These are phyloP conservation scores for Agapostemon virescens DNA, from an alignment of 2,888 invertebrate species.

Conservation along the genomic window DNA sequence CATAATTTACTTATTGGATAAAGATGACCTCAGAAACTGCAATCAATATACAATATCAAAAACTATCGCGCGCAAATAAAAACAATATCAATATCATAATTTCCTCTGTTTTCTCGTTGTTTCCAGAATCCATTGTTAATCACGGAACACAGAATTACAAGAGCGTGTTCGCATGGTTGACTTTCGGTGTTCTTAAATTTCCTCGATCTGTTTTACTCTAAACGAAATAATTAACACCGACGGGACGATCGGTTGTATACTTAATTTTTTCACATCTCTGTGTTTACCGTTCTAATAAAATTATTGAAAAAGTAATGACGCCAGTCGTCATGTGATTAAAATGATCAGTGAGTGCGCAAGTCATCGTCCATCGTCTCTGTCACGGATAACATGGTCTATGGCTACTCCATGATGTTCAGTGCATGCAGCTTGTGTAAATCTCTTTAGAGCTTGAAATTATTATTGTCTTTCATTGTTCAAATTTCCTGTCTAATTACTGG, in stretches of 20 bases:
- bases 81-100: not conserved
- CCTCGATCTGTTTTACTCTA: not conserved
- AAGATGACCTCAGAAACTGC: not conserved
- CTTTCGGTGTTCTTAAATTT: not conserved
- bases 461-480: not conserved
- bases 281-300: not conserved
- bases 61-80: not conserved
- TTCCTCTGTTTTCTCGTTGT: not conserved
- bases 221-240: not conserved
- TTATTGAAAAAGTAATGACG: conserved; percentile 13
- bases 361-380: not conserved
- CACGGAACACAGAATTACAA: not conserved
- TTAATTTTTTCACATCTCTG: conserved; percentile 26
- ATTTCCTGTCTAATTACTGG: conserved; percentile 30
- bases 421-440: conserved; percentile 21
- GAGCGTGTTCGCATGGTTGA: not conserved
- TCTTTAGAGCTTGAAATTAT: conserved; percentile 4
- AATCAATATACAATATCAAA: not conserved
- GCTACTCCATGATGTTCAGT: conserved; percentile 42
- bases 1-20: not conserved
- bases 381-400: not conserved
- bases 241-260: conserved; percentile 23
- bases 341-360: not conserved
- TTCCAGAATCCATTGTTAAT: not conserved
- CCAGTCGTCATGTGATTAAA: not conserved